phyloP scores from a whole-genome alignment of 2,888 invertebrate genomes.

The Andrena bucephala region DNA sequence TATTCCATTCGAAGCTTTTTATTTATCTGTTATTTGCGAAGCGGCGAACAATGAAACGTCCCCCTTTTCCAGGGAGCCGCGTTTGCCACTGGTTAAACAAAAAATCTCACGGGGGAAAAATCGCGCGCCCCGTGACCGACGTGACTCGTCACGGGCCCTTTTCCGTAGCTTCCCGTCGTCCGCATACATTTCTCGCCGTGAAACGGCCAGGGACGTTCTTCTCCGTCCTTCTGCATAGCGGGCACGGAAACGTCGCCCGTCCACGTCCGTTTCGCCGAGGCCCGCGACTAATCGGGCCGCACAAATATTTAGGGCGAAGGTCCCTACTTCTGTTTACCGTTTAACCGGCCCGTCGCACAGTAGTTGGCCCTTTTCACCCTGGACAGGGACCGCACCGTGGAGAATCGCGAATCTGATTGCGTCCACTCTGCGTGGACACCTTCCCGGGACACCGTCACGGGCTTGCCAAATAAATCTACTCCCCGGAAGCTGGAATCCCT shows the following conservation, averaged over 20 bases:
- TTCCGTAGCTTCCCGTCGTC: constrained; percentile 26
- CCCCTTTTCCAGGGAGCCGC: constrained; percentile 6
- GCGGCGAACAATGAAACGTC: constrained; percentile 18
- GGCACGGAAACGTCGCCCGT: constrained; percentile 37
- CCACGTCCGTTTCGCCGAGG: constrained; percentile 38
- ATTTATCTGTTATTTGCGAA: constrained; percentile 15
- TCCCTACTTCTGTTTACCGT: constrained; percentile 55
- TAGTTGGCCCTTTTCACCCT: constrained; percentile 67
- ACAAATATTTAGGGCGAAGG: constrained; percentile 75
- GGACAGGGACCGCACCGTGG: constrained; percentile 50
- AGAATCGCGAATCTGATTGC: constrained; percentile 70
- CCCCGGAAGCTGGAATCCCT: constrained; percentile 16
- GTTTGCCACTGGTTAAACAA: constrained; percentile 31
- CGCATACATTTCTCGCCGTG: constrained; percentile 26
- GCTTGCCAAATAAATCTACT: constrained; percentile 54
- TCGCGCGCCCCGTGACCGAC: constrained; percentile 55
- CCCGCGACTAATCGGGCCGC: constrained; percentile 75
- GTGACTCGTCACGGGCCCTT: constrained; percentile 55
- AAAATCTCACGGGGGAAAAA: constrained; percentile 45
- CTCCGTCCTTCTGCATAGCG: constrained; percentile 10
- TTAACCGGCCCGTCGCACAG: constrained; percentile 65
- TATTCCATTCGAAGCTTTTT: constrained; percentile 2
- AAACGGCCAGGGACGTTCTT: not conserved
- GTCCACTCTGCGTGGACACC: constrained; percentile 31
- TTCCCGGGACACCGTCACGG: constrained; percentile 38